Evolutionary conservation across 2,797 vertebrate genomes (phyloP).

Genomic region (Falco columbarius): DNA sequence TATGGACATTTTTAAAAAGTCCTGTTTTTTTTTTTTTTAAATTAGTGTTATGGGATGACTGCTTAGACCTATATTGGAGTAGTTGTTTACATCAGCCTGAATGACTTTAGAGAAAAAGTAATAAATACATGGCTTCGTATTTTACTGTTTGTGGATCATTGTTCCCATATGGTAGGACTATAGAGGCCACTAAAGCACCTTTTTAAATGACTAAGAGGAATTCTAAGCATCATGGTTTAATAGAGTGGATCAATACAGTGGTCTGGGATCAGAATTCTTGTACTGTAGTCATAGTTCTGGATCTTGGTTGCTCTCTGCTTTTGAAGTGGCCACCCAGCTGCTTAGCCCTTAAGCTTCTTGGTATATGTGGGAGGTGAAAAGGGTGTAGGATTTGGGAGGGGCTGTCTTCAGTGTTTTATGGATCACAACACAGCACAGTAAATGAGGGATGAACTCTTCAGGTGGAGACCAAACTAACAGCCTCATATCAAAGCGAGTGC

Average conservation of each 20-base stretch:
- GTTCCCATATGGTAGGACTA: neutral
- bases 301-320: neutral
- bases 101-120: neutral
- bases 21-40: neutral
- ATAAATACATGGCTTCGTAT: neutral
- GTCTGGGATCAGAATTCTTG: neutral
- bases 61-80: neutral
- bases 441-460: neutral
- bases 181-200: neutral
- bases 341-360: neutral
- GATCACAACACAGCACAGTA: accelerated
- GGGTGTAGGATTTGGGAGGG: neutral
- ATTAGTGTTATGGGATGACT: neutral
- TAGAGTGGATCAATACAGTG: accelerated
- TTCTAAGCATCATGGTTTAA: neutral
- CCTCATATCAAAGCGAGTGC: accelerated
- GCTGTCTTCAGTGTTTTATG: accelerated
- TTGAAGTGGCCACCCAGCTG: neutral
- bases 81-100: neutral
- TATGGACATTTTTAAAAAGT: neutral
- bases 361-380: neutral
- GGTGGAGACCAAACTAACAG: neutral
- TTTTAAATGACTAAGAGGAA: neutral
- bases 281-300: accelerated
- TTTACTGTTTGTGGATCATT: neutral